Conservation (phyloP, 2,113 vertebrate species). For the Ammodytes dubius region DNA sequence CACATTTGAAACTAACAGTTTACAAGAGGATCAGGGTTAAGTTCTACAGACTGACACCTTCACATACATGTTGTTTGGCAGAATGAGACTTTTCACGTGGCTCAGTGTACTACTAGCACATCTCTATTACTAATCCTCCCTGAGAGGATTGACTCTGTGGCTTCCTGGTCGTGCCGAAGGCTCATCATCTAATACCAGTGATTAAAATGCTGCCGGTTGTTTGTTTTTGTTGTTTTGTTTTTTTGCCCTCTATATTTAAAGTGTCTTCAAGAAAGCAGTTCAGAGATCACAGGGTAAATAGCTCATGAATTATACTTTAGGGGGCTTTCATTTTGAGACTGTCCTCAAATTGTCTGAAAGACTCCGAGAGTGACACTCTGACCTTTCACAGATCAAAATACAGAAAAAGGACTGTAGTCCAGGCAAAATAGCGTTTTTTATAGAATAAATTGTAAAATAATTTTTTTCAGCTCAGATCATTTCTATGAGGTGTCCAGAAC, state of each 20-base stretch:
- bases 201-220: slow-evolving; percentile 19
- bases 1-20: too few relatives aligned
- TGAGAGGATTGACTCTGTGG: slow-evolving; percentile 69
- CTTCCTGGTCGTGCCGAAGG: slow-evolving; percentile 29
- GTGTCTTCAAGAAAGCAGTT: neutral
- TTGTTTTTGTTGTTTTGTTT: neutral
- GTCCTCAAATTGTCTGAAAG: too few relatives aligned
- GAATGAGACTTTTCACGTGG: slow-evolving; percentile 31
- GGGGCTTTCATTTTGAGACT: too few relatives aligned
- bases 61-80: slow-evolving; percentile 21
- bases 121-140: slow-evolving; percentile 70
- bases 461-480: too few relatives aligned
- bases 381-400: too few relatives aligned
- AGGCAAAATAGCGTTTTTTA: too few relatives aligned
- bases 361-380: too few relatives aligned
- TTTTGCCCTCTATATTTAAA: neutral
- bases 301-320: too few relatives aligned
- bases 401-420: too few relatives aligned
- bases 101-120: slow-evolving; percentile 37
- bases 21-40: too few relatives aligned
- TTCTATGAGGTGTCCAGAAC: too few relatives aligned
- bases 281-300: neutral
- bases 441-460: too few relatives aligned
- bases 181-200: neutral
- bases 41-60: neutral